A percentile compares a stretch with the other conserved stretches of the same genome.
Conservation (phyloP, 35 echinoderm and acorn worm genomes). For the Diadema setosum region DNA sequence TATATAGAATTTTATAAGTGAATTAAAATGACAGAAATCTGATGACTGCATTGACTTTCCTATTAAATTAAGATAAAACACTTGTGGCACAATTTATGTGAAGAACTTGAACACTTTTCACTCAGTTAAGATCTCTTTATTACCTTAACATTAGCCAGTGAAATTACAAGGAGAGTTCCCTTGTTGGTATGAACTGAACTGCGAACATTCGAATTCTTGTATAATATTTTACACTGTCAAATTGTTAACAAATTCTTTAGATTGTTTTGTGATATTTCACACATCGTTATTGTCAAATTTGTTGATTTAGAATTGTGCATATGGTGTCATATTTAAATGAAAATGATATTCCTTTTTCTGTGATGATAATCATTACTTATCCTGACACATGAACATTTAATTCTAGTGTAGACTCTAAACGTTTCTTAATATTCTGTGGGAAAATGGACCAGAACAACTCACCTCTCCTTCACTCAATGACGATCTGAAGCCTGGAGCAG, state of each 20-base stretch:
- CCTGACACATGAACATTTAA: not conserved
- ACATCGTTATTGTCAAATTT: no score
- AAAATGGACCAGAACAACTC: not conserved
- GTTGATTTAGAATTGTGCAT: not conserved
- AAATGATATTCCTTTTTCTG: not conserved
- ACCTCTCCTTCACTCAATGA: conserved; percentile 64
- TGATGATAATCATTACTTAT: not conserved
- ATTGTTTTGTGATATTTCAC: no score
- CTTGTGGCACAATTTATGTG: not conserved
- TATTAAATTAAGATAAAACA: not conserved
- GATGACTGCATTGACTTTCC: not conserved
- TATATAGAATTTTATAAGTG: not conserved
- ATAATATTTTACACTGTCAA: no score
- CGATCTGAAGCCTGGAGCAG: conserved; percentile 30
- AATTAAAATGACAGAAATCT: not conserved
- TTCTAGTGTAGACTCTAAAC: not conserved
- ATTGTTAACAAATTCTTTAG: no score
- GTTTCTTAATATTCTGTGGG: not conserved
- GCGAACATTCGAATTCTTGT: no score
- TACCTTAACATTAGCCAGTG: no score
- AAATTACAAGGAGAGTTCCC: no score
- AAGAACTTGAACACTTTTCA: not conserved
- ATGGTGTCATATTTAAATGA: not conserved
- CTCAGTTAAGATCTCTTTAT: not conserved
- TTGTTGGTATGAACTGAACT: no score